Evolutionary conservation across 2,888 invertebrate species (phyloP).

Genomic region (Liopterus haemorrhoidalis): DNA sequence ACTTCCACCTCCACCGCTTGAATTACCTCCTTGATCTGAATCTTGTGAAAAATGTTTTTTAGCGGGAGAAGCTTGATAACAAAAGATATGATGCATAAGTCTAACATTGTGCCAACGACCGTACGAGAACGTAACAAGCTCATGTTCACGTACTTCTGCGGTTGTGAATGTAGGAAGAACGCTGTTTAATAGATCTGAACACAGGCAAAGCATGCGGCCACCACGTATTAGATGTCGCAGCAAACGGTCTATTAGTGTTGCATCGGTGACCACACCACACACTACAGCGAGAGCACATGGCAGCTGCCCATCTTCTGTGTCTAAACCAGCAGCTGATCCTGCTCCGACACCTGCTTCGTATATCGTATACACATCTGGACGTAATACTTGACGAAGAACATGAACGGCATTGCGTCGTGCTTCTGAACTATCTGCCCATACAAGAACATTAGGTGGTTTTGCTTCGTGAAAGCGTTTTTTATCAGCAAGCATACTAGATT

Average conservation of each 20-base stretch:
- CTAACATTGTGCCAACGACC: slow-evolving; percentile 77
- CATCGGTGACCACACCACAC: slow-evolving; percentile 68
- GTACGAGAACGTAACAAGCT: slow-evolving; percentile 76
- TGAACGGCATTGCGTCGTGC: slow-evolving; percentile 69
- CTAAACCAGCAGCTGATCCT: too few relatives aligned
- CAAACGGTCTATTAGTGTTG: slow-evolving; percentile 59
- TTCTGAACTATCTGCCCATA: slow-evolving; percentile 71
- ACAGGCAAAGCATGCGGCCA: slow-evolving; percentile 70
- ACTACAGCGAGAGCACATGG: slow-evolving; percentile 54
- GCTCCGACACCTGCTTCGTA: too few relatives aligned
- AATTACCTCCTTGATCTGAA: slow-evolving; percentile 56
- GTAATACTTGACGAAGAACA: slow-evolving; percentile 61
- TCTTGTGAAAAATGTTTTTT: slow-evolving; percentile 76
- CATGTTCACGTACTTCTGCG: slow-evolving; percentile 78
- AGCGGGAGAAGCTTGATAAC: slow-evolving; percentile 80
- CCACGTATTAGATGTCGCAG: slow-evolving; percentile 68
- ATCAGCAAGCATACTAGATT: slow-evolving; percentile 13
- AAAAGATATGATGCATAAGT: slow-evolving; percentile 84
- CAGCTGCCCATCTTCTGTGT: too few relatives aligned
- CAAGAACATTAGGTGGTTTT: slow-evolving; percentile 75
- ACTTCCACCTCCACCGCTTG: slow-evolving; percentile 41
- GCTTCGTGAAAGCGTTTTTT: slow-evolving; percentile 39
- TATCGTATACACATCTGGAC: too few relatives aligned
- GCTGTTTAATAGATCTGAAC: slow-evolving; percentile 72
- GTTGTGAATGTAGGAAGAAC: slow-evolving; percentile 76